Evolutionary conservation across 2,113 vertebrate species (phyloP).

Genomic region (Ploceus nigricollis): DNA sequence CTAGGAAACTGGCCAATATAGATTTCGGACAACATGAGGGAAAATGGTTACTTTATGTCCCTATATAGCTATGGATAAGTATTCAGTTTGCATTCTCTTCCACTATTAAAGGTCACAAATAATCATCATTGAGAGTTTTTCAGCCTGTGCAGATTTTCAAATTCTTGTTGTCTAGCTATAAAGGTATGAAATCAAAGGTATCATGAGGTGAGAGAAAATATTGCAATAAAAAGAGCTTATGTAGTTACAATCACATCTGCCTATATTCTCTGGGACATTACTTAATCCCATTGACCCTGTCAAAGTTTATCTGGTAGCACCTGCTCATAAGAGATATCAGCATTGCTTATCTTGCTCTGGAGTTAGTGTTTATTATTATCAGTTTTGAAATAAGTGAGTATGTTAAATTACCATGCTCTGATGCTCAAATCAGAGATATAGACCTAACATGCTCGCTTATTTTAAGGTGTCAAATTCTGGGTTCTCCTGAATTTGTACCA

Average conservation of each 20-base stretch:
- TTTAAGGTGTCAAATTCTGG: neutral
- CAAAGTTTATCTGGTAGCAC: neutral
- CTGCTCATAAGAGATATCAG: neutral
- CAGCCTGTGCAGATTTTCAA: neutral
- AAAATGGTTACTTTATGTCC: neutral
- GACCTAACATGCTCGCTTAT: neutral
- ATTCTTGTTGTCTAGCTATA: neutral
- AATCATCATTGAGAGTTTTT: neutral
- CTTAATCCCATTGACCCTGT: neutral
- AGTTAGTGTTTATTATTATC: neutral
- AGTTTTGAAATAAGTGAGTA: neutral
- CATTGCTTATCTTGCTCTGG: neutral
- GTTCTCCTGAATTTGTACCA: neutral
- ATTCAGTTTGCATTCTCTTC: neutral
- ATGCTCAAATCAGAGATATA: neutral
- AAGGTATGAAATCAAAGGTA: neutral
- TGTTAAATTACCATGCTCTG: neutral
- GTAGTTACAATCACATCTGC: neutral
- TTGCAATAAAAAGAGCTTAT: neutral
- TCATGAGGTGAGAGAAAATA: neutral
- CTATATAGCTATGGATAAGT: neutral
- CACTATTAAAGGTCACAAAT: neutral
- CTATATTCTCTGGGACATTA: neutral
- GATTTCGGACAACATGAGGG: neutral
- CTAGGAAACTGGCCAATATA: neutral